A percentile compares a stretch with the other conserved stretches of the same genome.
Evolutionary conservation across 2,113 vertebrate genomes (phyloP).

Genomic region (Turnix velox): DNA sequence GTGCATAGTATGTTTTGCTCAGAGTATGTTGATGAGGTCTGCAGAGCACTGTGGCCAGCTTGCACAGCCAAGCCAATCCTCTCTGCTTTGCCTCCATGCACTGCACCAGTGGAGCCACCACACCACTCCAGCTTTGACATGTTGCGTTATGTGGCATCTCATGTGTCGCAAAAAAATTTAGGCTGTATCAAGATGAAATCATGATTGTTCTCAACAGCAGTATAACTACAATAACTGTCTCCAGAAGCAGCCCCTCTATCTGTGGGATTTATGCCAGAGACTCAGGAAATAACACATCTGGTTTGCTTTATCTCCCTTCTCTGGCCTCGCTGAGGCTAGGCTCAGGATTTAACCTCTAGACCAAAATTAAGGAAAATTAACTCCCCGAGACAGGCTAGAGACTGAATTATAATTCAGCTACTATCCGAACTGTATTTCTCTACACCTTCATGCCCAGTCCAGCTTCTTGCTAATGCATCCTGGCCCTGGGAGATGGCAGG

Average conservation of each 20-base stretch:
- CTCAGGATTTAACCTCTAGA: neutral
- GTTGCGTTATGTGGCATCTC: rapidly evolving
- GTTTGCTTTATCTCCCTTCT: neutral
- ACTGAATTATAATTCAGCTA: neutral
- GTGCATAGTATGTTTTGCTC: neutral
- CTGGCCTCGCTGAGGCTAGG: neutral
- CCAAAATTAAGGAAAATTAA: neutral
- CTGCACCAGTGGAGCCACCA: rapidly evolving
- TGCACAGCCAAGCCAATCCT: neutral
- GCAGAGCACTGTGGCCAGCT: neutral
- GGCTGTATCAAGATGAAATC: neutral
- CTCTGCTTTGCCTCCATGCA: neutral
- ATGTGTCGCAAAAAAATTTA: neutral
- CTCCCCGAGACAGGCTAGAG: neutral
- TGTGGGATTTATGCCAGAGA: neutral
- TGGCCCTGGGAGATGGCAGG: neutral
- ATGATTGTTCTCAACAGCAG: neutral
- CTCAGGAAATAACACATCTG: neutral
- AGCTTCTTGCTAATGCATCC: neutral
- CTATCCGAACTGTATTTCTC: neutral
- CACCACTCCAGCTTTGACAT: rapidly evolving
- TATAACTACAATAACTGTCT: neutral
- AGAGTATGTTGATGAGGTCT: neutral
- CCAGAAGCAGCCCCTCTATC: neutral
- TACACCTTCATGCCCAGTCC: neutral